Evolutionary conservation across 2,797 vertebrate species (phyloP).

Genomic region (Odontamblyopus lacepedii): DNA sequence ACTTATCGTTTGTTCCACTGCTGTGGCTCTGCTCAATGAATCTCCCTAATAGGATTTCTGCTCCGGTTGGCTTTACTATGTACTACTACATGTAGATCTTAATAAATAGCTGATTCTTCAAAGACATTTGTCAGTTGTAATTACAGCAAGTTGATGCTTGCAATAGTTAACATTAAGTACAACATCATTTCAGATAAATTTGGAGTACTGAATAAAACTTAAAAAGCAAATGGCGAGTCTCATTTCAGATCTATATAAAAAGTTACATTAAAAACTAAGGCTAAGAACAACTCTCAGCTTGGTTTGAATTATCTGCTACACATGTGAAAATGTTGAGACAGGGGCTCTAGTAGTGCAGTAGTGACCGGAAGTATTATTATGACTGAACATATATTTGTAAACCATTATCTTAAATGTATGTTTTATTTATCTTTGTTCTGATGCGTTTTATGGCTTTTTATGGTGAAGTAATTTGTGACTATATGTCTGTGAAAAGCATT

Average conservation of each 20-base stretch:
- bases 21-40: slow-evolving; percentile 37
- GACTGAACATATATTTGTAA: too few species aligned
- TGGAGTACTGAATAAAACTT: neutral
- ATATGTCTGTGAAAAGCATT: too few species aligned
- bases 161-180: neutral
- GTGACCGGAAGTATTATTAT: too few species aligned
- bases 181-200: neutral
- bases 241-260: neutral
- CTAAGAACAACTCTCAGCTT: too few species aligned
- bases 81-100: slow-evolving; percentile 21
- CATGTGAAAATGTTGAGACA: too few species aligned
- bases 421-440: too few species aligned
- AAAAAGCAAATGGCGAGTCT: neutral
- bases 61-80: slow-evolving; percentile 56
- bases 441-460: too few species aligned
- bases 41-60: slow-evolving; percentile 67
- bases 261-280: too few species aligned
- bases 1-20: slow-evolving; percentile 55
- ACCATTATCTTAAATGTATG: too few species aligned
- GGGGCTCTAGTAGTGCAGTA: too few species aligned
- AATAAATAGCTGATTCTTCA: slow-evolving; percentile 38
- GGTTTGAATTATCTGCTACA: too few species aligned
- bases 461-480: too few species aligned
- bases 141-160: slow-evolving; percentile 24
- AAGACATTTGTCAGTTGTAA: slow-evolving; percentile 31